A percentile compares a stretch with the other conserved stretches of the same genome.
phyloP scores from a whole-genome alignment of 1,140 invertebrate species.

The Pogonomyrmex californicus region DNA sequence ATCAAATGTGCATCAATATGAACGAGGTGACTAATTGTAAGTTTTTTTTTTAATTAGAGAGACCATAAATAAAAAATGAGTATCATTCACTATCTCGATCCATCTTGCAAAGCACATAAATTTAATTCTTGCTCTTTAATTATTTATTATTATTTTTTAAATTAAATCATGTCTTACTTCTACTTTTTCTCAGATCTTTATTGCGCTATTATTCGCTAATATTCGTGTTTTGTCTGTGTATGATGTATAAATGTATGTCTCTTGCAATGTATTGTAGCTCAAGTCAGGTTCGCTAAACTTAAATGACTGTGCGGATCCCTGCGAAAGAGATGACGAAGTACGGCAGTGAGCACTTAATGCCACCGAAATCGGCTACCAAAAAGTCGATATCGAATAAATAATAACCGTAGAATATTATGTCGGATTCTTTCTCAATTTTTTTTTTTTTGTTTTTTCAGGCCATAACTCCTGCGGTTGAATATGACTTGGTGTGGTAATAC shows the following conservation, averaged over 20 bases:
- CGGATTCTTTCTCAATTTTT: background rate
- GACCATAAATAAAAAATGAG: constrained; percentile 13
- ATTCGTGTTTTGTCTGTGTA: background rate
- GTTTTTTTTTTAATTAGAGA: background rate
- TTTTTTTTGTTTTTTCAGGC: background rate
- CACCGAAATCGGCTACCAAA: background rate
- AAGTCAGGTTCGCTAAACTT: background rate
- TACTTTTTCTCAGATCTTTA: background rate
- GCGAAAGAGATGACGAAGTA: background rate
- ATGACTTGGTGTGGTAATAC: background rate
- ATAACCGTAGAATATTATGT: constrained; percentile 45
- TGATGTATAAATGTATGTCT: background rate
- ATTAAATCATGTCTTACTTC: constrained; percentile 8
- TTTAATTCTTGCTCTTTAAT: background rate
- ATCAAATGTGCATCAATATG: background rate
- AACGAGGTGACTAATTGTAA: background rate
- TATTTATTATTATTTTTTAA: background rate
- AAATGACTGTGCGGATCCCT: background rate
- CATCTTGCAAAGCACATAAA: background rate
- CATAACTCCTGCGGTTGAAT: constrained; percentile 3
- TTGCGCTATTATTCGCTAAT: background rate
- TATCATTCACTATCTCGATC: background rate
- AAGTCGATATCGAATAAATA: constrained; percentile 39
- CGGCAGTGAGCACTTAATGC: constrained; percentile 1
- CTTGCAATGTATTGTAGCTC: background rate